These are phyloP conservation scores for Parnassius glacialis DNA, from an alignment of 2,888 invertebrate species.

Conservation along the genomic window DNA sequence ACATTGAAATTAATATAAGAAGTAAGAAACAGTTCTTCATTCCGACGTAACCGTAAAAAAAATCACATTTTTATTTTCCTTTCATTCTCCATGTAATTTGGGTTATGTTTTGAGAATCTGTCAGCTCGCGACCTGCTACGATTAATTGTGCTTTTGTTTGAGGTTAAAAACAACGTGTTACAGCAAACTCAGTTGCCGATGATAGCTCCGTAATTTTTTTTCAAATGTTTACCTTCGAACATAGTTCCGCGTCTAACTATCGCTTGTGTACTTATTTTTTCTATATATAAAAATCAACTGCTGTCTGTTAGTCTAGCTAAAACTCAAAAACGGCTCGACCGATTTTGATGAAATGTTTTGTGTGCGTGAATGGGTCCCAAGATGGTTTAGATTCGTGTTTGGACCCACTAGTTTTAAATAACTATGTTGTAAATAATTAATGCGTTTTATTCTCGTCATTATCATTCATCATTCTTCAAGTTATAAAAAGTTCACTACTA, in stretches of 20 bases:
- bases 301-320: too few species aligned
- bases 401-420: too few species aligned
- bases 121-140: slow-evolving; percentile 1
- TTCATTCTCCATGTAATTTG: background rate
- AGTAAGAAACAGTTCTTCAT: too few species aligned
- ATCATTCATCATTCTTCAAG: background rate
- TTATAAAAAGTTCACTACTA: too few species aligned
- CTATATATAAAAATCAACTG: too few species aligned
- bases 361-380: too few species aligned
- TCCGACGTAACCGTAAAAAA: too few species aligned
- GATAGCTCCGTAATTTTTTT: slow-evolving; percentile 12
- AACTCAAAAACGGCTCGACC: too few species aligned
- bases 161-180: slow-evolving; percentile 21
- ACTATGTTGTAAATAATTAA: slow-evolving; percentile 3
- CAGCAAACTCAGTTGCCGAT: slow-evolving; percentile 17
- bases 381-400: too few species aligned
- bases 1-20: too few species aligned
- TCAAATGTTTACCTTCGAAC: slow-evolving; percentile 3
- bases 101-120: slow-evolving; percentile 10
- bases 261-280: background rate
- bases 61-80: too few species aligned
- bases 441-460: background rate
- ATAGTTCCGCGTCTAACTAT: slow-evolving; percentile 8
- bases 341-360: too few species aligned
- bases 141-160: slow-evolving; percentile 17